phyloP scores from a whole-genome alignment of 2,888 invertebrate species.

The Idaea straminata region DNA sequence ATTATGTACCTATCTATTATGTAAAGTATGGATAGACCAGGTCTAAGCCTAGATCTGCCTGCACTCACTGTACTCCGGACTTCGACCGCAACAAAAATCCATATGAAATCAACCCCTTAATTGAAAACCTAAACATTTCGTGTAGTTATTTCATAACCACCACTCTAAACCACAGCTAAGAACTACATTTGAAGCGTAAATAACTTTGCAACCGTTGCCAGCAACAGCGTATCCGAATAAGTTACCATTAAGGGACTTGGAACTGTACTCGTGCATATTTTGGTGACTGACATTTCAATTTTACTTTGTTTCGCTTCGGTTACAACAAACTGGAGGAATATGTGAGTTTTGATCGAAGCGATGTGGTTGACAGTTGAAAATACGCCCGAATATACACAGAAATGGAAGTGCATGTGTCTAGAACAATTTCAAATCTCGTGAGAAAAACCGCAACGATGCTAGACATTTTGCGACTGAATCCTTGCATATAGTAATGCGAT shows the following conservation, averaged over 20 bases:
- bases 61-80: no score
- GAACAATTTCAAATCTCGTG: neutral
- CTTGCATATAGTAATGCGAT: neutral
- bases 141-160: neutral
- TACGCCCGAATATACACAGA: conserved; percentile 9
- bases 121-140: neutral
- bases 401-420: neutral
- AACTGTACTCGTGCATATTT: conserved; percentile 37
- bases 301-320: conserved; percentile 57
- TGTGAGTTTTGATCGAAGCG: conserved; percentile 40
- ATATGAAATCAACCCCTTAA: no score
- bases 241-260: conserved; percentile 5
- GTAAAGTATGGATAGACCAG: no score
- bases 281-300: conserved; percentile 68
- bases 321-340: conserved; percentile 31
- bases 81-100: no score
- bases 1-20: no score
- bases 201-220: neutral
- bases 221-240: neutral
- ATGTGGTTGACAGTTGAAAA: conserved; percentile 40
- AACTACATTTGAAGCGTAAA: conserved; percentile 1
- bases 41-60: no score
- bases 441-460: neutral
- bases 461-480: no score
- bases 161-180: neutral